Evolutionary conservation across 2,888 invertebrate genomes (phyloP).

Genomic region (Tenodera sinensis): DNA sequence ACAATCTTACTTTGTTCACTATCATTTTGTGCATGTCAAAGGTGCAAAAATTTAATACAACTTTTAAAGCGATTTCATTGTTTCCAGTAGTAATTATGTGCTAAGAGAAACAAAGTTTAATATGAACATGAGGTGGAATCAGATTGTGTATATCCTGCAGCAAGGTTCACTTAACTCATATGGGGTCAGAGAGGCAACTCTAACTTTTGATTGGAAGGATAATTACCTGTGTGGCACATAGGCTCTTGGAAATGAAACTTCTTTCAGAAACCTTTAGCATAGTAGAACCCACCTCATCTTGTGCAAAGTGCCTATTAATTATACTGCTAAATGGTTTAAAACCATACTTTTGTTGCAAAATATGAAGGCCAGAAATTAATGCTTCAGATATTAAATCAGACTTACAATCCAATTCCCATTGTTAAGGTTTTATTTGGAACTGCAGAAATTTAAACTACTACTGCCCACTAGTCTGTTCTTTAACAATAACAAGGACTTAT

Average conservation of each 20-base stretch:
- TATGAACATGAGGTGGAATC: not conserved
- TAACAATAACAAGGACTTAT: no score
- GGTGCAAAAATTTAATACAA: not conserved
- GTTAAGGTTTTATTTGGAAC: no score
- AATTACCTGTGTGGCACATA: not conserved
- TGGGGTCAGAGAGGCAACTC: not conserved
- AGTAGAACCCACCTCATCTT: not conserved
- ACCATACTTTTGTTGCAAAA: not conserved
- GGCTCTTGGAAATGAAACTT: not conserved
- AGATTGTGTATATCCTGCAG: not conserved
- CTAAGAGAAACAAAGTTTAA: not conserved
- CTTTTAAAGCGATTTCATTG: not conserved
- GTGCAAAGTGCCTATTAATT: not conserved
- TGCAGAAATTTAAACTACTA: no score
- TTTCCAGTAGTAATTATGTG: not conserved
- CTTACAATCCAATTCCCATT: no score
- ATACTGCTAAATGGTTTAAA: not conserved
- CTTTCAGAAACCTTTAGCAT: not conserved
- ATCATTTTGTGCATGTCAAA: not conserved
- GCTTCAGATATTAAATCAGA: not conserved
- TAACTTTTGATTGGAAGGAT: not conserved
- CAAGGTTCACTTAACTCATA: not conserved
- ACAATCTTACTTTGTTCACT: not conserved
- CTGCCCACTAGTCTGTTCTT: no score
- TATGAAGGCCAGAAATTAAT: not conserved